Percentiles rank a stretch among this genome's conserved stretches.
Evolutionary conservation across 2,888 invertebrate genomes (phyloP).

Genomic region (Tachina grossa): DNA sequence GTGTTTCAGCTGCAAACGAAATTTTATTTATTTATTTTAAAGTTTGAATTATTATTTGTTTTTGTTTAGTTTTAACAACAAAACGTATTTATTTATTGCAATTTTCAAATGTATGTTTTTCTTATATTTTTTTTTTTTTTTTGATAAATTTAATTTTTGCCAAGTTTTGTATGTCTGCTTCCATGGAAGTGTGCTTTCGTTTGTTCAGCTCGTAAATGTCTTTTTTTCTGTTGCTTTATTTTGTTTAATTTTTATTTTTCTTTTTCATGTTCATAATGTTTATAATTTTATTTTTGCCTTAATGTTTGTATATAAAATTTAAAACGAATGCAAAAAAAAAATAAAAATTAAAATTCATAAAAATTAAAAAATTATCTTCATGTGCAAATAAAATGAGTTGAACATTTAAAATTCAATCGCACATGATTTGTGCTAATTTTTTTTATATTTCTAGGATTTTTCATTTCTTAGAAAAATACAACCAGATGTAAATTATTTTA

Average conservation of each 20-base stretch:
- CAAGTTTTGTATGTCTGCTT: neutral
- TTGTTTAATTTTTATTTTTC: neutral
- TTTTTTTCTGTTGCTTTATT: neutral
- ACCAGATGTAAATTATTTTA: conserved; percentile 55
- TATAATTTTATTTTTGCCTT: neutral
- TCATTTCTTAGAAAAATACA: conserved; percentile 38
- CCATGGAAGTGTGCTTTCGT: neutral
- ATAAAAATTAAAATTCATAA: neutral
- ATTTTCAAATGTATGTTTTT: neutral
- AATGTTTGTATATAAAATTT: conserved; percentile 27
- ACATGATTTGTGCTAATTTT: conserved; percentile 25
- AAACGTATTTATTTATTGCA: neutral
- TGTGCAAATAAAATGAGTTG: conserved; percentile 26
- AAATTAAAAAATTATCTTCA: conserved; percentile 14
- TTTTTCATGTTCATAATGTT: conserved; percentile 7
- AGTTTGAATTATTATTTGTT: neutral
- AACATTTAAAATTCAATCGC: conserved; percentile 35
- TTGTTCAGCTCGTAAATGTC: conserved; percentile 18
- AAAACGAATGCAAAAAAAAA: neutral
- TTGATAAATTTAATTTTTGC: neutral
- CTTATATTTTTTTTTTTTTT: neutral
- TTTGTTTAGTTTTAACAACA: neutral
- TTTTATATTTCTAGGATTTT: conserved; percentile 15
- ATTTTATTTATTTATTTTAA: neutral
- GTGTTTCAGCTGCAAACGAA: neutral